Conservation (phyloP, 1,140 invertebrate species). For the Sitophilus oryzae region DNA sequence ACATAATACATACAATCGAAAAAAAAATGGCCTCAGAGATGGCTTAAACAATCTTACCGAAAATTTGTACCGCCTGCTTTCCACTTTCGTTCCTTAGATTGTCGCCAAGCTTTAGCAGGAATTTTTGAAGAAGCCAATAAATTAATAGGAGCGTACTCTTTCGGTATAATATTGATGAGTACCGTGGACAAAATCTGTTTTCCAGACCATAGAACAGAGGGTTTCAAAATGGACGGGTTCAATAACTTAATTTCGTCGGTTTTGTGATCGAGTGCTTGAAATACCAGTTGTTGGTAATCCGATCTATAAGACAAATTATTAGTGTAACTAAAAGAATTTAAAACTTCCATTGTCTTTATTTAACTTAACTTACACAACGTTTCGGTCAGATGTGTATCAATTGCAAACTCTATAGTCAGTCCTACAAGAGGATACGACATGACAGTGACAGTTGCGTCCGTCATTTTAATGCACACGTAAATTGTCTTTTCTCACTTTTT, state of each 20-base stretch:
- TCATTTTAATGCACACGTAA: too few species aligned
- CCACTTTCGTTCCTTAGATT: conserved; percentile 49
- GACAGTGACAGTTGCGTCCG: too few species aligned
- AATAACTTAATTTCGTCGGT: conserved; percentile 64
- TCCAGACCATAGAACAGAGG: conserved; percentile 86
- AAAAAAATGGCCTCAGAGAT: too few species aligned
- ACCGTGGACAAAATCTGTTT: conserved; percentile 91
- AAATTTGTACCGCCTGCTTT: conserved; percentile 57
- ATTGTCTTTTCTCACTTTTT: too few species aligned
- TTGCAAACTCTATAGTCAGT: too few species aligned
- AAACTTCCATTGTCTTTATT: too few species aligned
- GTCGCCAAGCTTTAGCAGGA: conserved; percentile 67
- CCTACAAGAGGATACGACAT: too few species aligned
- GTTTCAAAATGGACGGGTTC: conserved; percentile 87
- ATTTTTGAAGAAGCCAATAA: conserved; percentile 83
- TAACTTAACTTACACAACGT: too few species aligned
- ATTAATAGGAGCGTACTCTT: conserved; percentile 66
- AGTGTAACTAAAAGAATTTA: too few species aligned
- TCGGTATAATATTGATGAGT: conserved; percentile 82
- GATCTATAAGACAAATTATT: conserved; percentile 42
- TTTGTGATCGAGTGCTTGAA: conserved; percentile 68
- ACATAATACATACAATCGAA: too few species aligned
- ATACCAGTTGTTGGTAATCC: conserved; percentile 91
- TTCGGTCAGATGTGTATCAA: too few species aligned
- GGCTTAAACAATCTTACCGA: conserved; percentile 18